phyloP scores from a whole-genome alignment of 2,113 vertebrate genomes.

The Taurulus bubalis region DNA sequence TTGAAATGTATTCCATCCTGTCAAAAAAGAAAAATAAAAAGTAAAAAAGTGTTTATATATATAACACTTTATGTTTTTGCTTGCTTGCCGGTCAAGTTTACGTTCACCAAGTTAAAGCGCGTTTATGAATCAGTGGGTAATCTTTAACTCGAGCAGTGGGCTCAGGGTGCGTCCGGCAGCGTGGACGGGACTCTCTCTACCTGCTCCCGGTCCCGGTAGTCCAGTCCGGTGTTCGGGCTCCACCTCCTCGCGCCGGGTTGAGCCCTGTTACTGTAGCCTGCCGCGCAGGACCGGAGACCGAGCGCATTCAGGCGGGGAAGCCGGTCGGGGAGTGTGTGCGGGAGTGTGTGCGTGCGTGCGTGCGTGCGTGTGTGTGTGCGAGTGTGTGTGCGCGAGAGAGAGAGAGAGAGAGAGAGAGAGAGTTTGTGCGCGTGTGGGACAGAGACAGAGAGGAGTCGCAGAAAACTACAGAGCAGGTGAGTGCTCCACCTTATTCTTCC shows the following conservation, averaged over 20 bases:
- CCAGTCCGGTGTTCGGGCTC: not conserved
- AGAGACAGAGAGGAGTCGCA: not conserved
- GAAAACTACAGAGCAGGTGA: conserved; percentile 58
- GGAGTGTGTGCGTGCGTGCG: not conserved
- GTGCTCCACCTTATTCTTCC: conserved; percentile 22
- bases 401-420: not conserved
- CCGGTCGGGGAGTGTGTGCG: not conserved
- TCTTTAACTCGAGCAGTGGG: conserved; percentile 14
- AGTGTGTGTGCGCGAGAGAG: not conserved
- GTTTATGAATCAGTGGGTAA: not conserved
- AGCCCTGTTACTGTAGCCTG: not conserved
- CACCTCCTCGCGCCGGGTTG: conserved; percentile 25
- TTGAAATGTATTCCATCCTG: not conserved
- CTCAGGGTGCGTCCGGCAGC: conserved; percentile 38
- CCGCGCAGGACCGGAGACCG: not conserved
- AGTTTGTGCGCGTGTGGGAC: not conserved
- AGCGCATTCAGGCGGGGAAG: conserved; percentile 1
- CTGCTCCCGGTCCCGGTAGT: conserved; percentile 15
- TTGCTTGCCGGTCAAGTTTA: not conserved
- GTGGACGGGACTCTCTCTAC: conserved; percentile 24
- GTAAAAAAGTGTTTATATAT: not conserved
- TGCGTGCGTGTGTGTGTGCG: not conserved
- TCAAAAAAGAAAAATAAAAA: not conserved
- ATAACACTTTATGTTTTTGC: not conserved
- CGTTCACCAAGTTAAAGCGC: not conserved